Base-by-base conservation (phyloP, 2,113 vertebrate genomes). In the Etheostoma spectabile region DNA sequence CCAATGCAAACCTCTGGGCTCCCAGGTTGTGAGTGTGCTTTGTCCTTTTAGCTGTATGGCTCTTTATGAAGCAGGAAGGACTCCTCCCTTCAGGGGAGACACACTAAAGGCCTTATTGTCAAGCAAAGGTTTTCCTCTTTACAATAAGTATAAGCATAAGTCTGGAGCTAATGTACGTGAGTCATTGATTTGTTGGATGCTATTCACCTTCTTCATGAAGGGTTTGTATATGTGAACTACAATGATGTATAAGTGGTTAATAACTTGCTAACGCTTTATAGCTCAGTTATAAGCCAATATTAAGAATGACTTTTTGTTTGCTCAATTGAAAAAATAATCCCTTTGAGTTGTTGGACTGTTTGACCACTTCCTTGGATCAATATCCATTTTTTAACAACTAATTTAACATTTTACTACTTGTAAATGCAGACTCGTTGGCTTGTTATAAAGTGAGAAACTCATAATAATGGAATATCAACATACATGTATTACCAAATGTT, bases 91-190 rank as follows among this genome's bases (percentile, higher is more conserved):
- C 24, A 35, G 18, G 65, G 57, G 53, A 83, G 63, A 59, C 51
- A 67, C 24, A 68, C 42, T 69, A 45, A 87, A 63, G 48, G 63
- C 63, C 57, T 87, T 19, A 80, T 77, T 84, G 73, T 83, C 49
- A 35, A 79, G 30, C 15, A 35, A 71, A 65, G 55, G 21, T 55
- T 80, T 75, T 18, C 33, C 18, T 51, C 30, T 48, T 27, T 19
- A 56, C 33, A 74, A 15, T 12, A 4, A 56, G 61, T 22, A 45
- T 15, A 3, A n/a, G n/a, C n/a, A n/a, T n/a, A 2, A 72, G 19
- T 19, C 69, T 30, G 15, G 45, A 55, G 59, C 46, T n/a, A 15
- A 52, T 55, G 33, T 46, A 14, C 4, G 19, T 56, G 21, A 15
- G 42, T 84, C 45, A 51, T 2, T 56, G 3, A 46, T 74, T 59